phyloP scores from a whole-genome alignment of 2,797 vertebrate species.

The Characodon lateralis region DNA sequence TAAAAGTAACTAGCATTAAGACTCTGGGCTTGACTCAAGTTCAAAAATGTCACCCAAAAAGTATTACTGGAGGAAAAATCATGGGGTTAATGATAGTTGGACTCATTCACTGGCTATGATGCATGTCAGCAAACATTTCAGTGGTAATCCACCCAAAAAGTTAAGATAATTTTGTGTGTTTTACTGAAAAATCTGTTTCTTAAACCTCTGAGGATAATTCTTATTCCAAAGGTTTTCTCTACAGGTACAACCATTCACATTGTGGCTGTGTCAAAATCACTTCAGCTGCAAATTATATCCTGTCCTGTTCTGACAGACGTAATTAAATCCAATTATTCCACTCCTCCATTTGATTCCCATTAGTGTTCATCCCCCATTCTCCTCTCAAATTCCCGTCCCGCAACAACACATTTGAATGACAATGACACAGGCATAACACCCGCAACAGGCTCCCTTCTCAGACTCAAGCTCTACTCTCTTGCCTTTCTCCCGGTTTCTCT shows the following conservation, averaged over 20 bases:
- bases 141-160: not conserved
- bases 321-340: conserved; percentile 79
- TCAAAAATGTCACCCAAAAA: not conserved
- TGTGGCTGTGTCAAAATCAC: conserved; percentile 61
- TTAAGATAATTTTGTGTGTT: conserved; percentile 1
- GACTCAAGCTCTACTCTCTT: conserved; percentile 44
- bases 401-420: conserved; percentile 82
- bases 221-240: conserved; percentile 34
- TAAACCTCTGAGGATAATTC: conserved; percentile 9
- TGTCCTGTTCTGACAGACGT: conserved; percentile 68
- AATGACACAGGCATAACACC: conserved; percentile 70
- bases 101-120: not conserved
- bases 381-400: conserved; percentile 63
- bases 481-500: conserved; percentile 43
- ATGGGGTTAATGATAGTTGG: not conserved
- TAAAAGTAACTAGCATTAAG: not conserved
- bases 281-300: conserved; percentile 60
- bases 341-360: conserved; percentile 74
- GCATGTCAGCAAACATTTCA: not conserved
- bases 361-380: conserved; percentile 73
- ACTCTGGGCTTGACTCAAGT: not conserved
- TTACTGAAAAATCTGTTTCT: not conserved
- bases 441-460: conserved; percentile 55
- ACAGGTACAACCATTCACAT: conserved; percentile 43
- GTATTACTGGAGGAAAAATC: not conserved